A percentile compares a stretch with the other conserved stretches of the same genome.
Evolutionary conservation across 2,888 invertebrate genomes (phyloP).

Genomic region (Cataglyphis livida): DNA sequence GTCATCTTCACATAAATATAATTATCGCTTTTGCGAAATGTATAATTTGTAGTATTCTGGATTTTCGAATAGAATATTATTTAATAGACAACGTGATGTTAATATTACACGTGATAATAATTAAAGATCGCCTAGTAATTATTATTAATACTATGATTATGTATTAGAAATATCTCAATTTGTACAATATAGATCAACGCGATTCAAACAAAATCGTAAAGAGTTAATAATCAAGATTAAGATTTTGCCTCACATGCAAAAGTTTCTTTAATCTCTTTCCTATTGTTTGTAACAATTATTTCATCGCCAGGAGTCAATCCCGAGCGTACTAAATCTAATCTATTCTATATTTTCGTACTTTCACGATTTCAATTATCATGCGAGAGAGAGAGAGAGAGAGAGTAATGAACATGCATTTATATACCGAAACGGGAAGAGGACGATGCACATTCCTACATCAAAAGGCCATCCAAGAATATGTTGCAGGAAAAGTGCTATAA

Average conservation of each 20-base stretch:
- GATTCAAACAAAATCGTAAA: neutral
- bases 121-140: neutral
- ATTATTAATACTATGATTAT: neutral
- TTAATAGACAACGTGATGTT: neutral
- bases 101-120: neutral
- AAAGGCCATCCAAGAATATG: conserved; percentile 55
- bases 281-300: neutral
- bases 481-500: conserved; percentile 56
- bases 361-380: neutral
- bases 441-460: conserved; percentile 43
- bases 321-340: neutral
- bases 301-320: neutral
- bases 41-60: neutral
- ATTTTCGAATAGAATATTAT: neutral
- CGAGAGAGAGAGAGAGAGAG: neutral
- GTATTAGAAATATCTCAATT: neutral
- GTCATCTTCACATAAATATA: conserved; percentile 26
- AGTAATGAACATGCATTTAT: conserved; percentile 11
- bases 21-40: neutral
- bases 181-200: conserved; percentile 3
- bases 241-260: neutral
- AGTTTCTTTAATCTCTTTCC: neutral
- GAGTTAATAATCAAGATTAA: conserved; percentile 6
- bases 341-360: neutral
- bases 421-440: conserved; percentile 34